These are phyloP conservation scores for Pygmarrhopalites habei DNA, from an alignment of 1,140 invertebrate genomes.

Conservation along the genomic window DNA sequence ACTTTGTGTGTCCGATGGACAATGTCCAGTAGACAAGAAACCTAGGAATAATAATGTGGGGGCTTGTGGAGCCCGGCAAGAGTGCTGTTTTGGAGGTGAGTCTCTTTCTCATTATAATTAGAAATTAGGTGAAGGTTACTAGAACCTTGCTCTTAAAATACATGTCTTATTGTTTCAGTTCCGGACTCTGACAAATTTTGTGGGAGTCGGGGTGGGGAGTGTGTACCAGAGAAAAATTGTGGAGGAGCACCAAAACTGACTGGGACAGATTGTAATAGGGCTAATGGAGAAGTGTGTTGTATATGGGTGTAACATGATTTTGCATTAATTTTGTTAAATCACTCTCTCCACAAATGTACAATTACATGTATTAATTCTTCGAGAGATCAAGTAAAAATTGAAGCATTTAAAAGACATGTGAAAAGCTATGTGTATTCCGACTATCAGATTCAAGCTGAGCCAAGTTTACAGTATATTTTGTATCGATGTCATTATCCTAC, in stretches of 20 bases:
- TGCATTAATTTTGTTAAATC: no score
- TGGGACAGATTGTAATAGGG: conserved; percentile 18
- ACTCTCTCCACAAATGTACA: no score
- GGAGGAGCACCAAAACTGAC: conserved; percentile 10
- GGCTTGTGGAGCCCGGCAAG: conserved; percentile 18
- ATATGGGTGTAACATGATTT: conserved; percentile 21
- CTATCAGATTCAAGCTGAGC: no score
- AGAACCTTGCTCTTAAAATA: no score
- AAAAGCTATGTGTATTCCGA: no score
- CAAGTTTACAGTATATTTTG: no score
- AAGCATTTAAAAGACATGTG: no score
- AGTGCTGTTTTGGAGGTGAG: conserved; percentile 32
- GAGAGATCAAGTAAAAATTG: no score
- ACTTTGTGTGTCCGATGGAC: conserved; percentile 24
- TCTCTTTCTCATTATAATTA: background rate
- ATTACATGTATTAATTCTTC: no score
- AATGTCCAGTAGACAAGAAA: conserved; percentile 23
- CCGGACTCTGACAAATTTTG: conserved; percentile 17
- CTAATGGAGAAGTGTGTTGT: conserved; percentile 27
- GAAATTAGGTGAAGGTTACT: no score
- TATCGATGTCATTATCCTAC: no score
- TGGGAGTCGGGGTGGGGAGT: conserved; percentile 24
- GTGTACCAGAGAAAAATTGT: conserved; percentile 6
- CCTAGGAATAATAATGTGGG: background rate
- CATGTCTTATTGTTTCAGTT: no score